Evolutionary conservation across 2,797 vertebrate species (phyloP), one percentile per base, ranked within the genome.

Genomic region (Cirrhinus mrigala): DNA sequence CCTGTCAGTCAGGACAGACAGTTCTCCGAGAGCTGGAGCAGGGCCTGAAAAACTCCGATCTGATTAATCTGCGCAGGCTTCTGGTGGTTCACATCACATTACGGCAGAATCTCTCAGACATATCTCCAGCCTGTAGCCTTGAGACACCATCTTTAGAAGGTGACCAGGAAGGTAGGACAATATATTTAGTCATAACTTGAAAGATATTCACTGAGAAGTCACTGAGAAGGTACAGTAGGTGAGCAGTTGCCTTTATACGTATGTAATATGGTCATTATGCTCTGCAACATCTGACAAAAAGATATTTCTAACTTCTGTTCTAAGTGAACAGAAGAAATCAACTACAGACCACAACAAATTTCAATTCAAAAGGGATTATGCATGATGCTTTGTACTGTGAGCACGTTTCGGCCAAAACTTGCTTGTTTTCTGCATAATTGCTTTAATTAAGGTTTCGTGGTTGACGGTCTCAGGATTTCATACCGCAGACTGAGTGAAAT

Each of bases 41-140:
- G 27, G 96, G 95, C 0, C 89, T 99, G 62, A 96, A 93, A 88
- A 95, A 95, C 0, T 87, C 92, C 3, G 96, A 98, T 90, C 92
- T 98, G 58, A 88, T 93, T 86, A 93, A 90, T 0, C 91, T 99
- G 80, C 93, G 95, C 79, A 95, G 94, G 60, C 94, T 99, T 52
- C 94, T 97, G 86, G 95, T 99, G 18, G 91, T 97, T 1, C 96
- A 97, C 84, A 87, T 97, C 77, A 54, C 87, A 64, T 91, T 90
- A 66, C 91, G 74, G 89, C 89, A 88, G 64, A 76, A 69, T 79
- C 83, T 91, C 52, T 78, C 90, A 52, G 86, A 85, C 0, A 79
- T 83, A 62, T 91, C 90, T 0, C 24, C 68, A 11, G 91, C 93
- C 69, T 92, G 91, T 90, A 80, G 77, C 62, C 83, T 90, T 54